Percentiles rank a stretch among this genome's conserved stretches.
Evolutionary conservation across 2,797 vertebrate genomes (phyloP).

Genomic region (Gadopsis bispinosus): DNA sequence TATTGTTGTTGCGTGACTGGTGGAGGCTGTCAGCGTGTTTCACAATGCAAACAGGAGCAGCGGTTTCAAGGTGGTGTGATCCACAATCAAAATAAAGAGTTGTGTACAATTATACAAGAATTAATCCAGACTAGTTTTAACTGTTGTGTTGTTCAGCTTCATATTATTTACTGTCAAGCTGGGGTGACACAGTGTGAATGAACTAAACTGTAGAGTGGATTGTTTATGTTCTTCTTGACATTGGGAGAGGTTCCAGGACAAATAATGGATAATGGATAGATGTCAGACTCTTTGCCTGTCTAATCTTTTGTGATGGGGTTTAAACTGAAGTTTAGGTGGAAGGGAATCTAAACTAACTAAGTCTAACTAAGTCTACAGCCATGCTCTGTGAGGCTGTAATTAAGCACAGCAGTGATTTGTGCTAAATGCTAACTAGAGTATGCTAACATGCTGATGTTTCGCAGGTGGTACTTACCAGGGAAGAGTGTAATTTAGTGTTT

Average conservation of each 20-base stretch:
- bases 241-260: neutral
- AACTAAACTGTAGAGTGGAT: constrained; percentile 1
- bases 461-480: neutral
- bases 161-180: constrained; percentile 1
- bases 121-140: neutral
- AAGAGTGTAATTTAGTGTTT: constrained; percentile 63
- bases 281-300: neutral
- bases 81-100: neutral
- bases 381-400: neutral
- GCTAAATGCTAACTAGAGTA: neutral
- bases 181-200: neutral
- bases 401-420: neutral
- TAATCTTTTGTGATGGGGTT: neutral
- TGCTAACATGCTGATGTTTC: neutral
- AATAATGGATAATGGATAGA: constrained; percentile 12
- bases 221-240: neutral
- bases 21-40: constrained; percentile 7
- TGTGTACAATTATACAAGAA: neutral
- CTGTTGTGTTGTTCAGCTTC: neutral
- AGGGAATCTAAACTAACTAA: neutral
- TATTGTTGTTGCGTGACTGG: constrained; percentile 18
- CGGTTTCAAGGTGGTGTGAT: neutral
- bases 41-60: constrained; percentile 22
- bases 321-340: neutral
- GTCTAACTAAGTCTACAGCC: neutral